phyloP scores from a whole-genome alignment of 92 coral and sea anemone species.

The Zoanthus solanderi region DNA sequence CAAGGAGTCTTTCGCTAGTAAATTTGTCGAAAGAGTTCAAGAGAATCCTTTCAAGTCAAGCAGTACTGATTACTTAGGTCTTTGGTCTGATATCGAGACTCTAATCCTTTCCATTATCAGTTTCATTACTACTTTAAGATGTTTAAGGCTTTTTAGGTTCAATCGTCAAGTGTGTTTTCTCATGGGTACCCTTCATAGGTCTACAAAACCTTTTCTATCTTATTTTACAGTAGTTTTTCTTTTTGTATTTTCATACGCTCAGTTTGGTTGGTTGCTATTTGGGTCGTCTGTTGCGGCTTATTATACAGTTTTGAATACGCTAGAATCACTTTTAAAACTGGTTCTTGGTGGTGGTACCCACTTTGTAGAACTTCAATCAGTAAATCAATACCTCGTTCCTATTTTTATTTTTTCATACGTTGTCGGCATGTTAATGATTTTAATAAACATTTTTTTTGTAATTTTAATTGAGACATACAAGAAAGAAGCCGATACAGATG shows the following conservation, averaged over 20 bases:
- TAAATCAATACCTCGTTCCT: constrained; percentile 65
- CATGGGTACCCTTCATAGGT: constrained; percentile 72
- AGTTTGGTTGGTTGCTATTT: constrained; percentile 75
- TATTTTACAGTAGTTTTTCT: constrained; percentile 67
- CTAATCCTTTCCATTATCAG: constrained; percentile 68
- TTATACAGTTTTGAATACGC: constrained; percentile 68
- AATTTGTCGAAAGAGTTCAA: constrained; percentile 73
- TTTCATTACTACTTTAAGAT: constrained; percentile 78
- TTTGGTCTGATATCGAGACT: constrained; percentile 71
- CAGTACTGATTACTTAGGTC: constrained; percentile 71
- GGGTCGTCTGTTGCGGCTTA: constrained; percentile 70
- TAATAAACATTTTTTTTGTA: constrained; percentile 71
- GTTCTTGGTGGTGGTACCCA: constrained; percentile 70
- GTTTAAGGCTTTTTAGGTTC: constrained; percentile 71
- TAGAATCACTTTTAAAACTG: constrained; percentile 68
- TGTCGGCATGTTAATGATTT: constrained; percentile 47
- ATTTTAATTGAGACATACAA: constrained; percentile 76
- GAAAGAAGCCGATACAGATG: constrained; percentile 44
- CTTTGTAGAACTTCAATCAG: constrained; percentile 58
- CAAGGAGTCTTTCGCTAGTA: constrained; percentile 67
- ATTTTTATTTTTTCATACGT: constrained; percentile 69
- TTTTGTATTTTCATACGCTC: constrained; percentile 74
- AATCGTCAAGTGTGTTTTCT: constrained; percentile 78
- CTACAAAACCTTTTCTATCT: constrained; percentile 65
- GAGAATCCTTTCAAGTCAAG: constrained; percentile 80